These are phyloP conservation scores for Dryobates pubescens DNA, from an alignment of 2,797 vertebrate species.

Conservation along the genomic window DNA sequence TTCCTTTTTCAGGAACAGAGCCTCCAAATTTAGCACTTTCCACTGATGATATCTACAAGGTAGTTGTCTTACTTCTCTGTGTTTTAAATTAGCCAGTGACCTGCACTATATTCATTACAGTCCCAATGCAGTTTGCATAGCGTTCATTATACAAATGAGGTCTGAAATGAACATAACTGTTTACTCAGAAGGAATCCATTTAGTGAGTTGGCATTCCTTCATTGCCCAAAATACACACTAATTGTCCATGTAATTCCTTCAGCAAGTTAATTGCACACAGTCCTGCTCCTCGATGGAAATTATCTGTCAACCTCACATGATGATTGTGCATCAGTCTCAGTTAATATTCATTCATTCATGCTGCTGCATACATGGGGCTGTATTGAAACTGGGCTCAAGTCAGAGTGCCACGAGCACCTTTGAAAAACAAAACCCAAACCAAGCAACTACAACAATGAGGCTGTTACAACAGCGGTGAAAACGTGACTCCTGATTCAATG, in stretches of 20 bases:
- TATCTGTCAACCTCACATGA: slow-evolving; percentile 47
- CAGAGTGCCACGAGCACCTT: not conserved
- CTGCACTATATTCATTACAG: slow-evolving; percentile 17
- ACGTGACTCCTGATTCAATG: not conserved
- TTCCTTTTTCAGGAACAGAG: not conserved
- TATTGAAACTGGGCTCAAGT: not conserved
- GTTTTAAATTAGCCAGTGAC: slow-evolving; percentile 47
- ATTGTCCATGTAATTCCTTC: slow-evolving; percentile 68
- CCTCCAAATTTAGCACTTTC: not conserved
- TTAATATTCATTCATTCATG: slow-evolving; percentile 20
- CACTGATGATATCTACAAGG: not conserved
- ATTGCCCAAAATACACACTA: slow-evolving; percentile 70
- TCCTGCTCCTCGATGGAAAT: slow-evolving; percentile 49
- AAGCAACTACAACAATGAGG: not conserved
- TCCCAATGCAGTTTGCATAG: slow-evolving; percentile 48
- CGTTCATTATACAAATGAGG: slow-evolving; percentile 62
- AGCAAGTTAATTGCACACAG: slow-evolving; percentile 65
- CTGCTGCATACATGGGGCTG: not conserved
- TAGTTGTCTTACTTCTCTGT: not conserved
- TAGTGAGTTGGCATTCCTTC: slow-evolving; percentile 66
- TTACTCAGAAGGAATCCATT: slow-evolving; percentile 71
- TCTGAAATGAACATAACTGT: slow-evolving; percentile 53
- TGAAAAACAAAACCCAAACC: not conserved
- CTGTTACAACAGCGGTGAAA: not conserved
- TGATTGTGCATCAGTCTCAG: slow-evolving; percentile 38